A percentile compares a stretch with the other conserved stretches of the same genome.
These are phyloP conservation scores for Danio jaintianensis DNA, from an alignment of 2,797 vertebrate species.

Conservation along the genomic window DNA sequence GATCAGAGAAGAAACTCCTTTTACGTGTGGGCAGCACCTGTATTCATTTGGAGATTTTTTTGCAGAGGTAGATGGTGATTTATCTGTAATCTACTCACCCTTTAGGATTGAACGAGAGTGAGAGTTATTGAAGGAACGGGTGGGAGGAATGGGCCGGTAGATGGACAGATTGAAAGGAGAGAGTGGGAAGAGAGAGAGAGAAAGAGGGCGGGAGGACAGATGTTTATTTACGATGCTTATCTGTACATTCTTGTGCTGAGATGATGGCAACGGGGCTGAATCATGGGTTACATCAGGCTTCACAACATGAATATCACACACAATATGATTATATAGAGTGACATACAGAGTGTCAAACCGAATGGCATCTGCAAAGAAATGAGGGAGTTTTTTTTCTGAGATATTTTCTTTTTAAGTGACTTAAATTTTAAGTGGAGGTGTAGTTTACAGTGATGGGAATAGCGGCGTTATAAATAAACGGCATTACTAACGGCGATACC, in stretches of 20 bases:
- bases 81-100: slow-evolving; percentile 64
- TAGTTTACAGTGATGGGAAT: no score
- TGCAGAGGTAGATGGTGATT: slow-evolving; percentile 68
- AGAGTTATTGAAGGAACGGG: slow-evolving; percentile 13
- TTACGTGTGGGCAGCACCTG: slow-evolving; percentile 62
- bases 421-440: no score
- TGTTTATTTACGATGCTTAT: slow-evolving; percentile 67
- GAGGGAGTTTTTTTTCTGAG: no score
- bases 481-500: no score
- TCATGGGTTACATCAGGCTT: slow-evolving; percentile 15
- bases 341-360: not conserved
- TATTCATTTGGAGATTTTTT: slow-evolving; percentile 58
- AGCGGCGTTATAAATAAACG: no score
- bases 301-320: not conserved
- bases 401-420: no score
- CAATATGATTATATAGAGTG: not conserved
- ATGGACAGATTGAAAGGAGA: slow-evolving; percentile 18
- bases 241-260: slow-evolving; percentile 43
- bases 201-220: slow-evolving; percentile 31
- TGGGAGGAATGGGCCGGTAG: slow-evolving; percentile 21
- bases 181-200: slow-evolving; percentile 22
- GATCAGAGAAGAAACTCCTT: slow-evolving; percentile 51
- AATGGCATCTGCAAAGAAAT: not conserved
- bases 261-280: slow-evolving; percentile 49
- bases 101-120: slow-evolving; percentile 9